Evolutionary conservation across 2,888 invertebrate species (phyloP).

Genomic region (Thera obeliscata): DNA sequence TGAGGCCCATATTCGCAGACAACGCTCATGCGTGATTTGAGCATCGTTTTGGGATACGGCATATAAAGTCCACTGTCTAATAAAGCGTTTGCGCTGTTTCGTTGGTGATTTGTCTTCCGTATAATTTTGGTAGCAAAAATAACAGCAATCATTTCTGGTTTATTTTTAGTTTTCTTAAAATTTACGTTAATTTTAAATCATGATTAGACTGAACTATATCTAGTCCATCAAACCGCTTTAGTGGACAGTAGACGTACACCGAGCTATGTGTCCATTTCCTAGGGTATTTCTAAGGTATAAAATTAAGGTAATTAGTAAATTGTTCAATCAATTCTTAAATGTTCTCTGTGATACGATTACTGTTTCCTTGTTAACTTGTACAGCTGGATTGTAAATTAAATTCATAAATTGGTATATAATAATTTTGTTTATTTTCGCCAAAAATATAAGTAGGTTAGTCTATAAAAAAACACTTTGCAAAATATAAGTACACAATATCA

Average conservation of each 20-base stretch:
- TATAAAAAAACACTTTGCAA: too few species aligned
- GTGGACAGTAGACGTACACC: constrained; percentile 14
- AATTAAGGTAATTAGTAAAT: constrained; percentile 41
- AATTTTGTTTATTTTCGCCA: constrained; percentile 41
- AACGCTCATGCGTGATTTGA: background rate
- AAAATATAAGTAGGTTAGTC: background rate
- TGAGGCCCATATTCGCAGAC: background rate
- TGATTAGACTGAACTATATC: too few species aligned
- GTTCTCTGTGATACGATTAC: constrained; percentile 78
- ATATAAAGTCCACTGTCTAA: constrained; percentile 1
- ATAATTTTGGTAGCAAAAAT: too few species aligned
- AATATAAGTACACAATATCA: too few species aligned
- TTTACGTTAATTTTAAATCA: too few species aligned
- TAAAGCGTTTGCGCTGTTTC: background rate
- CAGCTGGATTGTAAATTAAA: constrained; percentile 71
- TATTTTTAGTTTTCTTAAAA: too few species aligned
- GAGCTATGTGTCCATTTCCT: constrained; percentile 21
- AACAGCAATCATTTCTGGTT: too few species aligned
- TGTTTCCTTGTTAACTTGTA: constrained; percentile 62
- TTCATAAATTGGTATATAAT: constrained; percentile 59
- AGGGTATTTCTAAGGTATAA: constrained; percentile 6
- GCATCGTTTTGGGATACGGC: background rate
- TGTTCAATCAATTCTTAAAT: constrained; percentile 59
- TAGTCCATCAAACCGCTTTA: background rate
- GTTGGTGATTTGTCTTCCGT: too few species aligned